Evolutionary conservation across 2,888 invertebrate genomes (phyloP).

Genomic region (Agrilus mali): DNA sequence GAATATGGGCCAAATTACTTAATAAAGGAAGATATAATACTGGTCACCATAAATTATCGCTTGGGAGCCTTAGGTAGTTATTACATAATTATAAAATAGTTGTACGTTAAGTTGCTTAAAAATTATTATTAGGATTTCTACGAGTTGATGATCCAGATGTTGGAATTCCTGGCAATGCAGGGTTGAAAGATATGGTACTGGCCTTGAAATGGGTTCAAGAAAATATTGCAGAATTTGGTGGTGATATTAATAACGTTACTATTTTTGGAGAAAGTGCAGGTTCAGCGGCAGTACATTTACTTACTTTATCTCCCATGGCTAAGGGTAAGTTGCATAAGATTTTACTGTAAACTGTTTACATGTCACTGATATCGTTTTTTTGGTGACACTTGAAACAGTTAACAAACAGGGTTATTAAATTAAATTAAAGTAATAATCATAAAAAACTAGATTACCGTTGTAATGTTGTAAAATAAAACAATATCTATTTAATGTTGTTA

Average conservation of each 20-base stretch:
- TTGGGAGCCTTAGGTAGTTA: constrained; percentile 34
- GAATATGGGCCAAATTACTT: constrained; percentile 59
- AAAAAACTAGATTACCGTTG: no score
- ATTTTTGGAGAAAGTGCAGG: constrained; percentile 32
- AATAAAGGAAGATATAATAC: constrained; percentile 53
- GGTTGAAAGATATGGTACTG: constrained; percentile 29
- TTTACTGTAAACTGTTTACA: not conserved
- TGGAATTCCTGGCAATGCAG: constrained; percentile 29
- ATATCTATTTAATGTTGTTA: no score
- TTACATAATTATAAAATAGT: not conserved
- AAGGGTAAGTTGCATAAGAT: constrained; percentile 21
- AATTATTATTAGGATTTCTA: constrained; percentile 20
- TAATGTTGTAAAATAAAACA: no score
- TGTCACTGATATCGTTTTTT: not conserved
- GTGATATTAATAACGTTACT: constrained; percentile 26
- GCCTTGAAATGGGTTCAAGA: constrained; percentile 27
- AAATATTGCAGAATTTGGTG: constrained; percentile 28
- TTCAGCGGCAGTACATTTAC: constrained; percentile 28
- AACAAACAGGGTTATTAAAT: no score
- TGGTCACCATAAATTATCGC: constrained; percentile 59
- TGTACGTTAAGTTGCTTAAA: not conserved
- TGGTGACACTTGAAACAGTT: no score
- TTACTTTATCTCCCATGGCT: constrained; percentile 28
- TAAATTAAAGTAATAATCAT: no score
- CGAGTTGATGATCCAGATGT: constrained; percentile 24